These are phyloP conservation scores for Trachelus troglodyta DNA, from an alignment of 2,888 invertebrate species.

Conservation along the genomic window DNA sequence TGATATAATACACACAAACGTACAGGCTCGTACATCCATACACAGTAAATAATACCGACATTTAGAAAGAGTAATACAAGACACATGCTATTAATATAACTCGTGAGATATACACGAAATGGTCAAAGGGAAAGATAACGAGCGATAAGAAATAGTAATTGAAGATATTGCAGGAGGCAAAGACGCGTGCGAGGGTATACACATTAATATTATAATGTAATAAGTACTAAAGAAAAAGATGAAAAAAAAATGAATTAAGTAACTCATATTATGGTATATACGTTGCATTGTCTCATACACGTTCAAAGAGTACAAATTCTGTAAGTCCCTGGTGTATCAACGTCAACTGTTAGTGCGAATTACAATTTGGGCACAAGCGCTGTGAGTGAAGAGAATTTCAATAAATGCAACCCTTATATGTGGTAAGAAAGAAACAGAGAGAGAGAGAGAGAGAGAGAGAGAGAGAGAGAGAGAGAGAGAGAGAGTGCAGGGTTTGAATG, in stretches of 20 bases:
- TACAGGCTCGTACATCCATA: background rate
- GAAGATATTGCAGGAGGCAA: background rate
- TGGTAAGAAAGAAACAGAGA: background rate
- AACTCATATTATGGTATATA: constrained; percentile 33
- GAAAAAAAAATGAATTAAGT: constrained; percentile 19
- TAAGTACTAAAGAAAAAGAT: constrained; percentile 18
- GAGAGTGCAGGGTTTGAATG: background rate
- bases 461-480: background rate
- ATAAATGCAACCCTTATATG: constrained; percentile 14
- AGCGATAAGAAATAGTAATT: background rate
- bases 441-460: constrained; percentile 5
- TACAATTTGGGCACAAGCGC: constrained; percentile 33
- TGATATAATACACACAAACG: constrained; percentile 20
- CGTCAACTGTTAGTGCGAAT: constrained; percentile 34
- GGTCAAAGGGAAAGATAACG: background rate
- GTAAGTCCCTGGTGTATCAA: constrained; percentile 69
- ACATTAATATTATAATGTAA: constrained; percentile 22
- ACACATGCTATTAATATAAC: constrained; percentile 12
- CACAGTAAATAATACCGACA: background rate
- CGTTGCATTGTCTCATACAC: constrained; percentile 43
- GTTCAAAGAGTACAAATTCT: constrained; percentile 81
- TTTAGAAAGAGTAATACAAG: constrained; percentile 3
- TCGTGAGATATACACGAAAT: constrained; percentile 5
- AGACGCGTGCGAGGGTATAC: background rate
- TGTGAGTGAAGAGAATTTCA: constrained; percentile 25